Evolutionary conservation across 1,140 invertebrate genomes (phyloP).

Genomic region (Lycorma delicatula): DNA sequence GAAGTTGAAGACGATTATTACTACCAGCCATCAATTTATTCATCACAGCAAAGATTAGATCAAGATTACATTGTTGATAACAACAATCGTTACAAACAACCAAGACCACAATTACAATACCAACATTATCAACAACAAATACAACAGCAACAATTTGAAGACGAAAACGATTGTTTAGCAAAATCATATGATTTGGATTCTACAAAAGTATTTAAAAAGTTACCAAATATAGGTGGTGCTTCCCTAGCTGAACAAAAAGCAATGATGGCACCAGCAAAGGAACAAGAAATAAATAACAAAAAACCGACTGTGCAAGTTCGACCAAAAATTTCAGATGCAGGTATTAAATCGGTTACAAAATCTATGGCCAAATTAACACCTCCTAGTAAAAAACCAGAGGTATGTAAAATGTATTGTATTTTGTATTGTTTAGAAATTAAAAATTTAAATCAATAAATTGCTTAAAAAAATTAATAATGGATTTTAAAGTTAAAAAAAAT

Average conservation of each 20-base stretch:
- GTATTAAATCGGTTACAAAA: conserved; percentile 6
- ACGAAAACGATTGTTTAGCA: conserved; percentile 13
- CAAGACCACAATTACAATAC: not conserved
- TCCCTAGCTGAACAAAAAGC: conserved; percentile 16
- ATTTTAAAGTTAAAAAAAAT: too few relatives aligned
- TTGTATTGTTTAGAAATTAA: too few relatives aligned
- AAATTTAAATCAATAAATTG: too few relatives aligned
- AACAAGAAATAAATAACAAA: not conserved
- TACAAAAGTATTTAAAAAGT: conserved; percentile 20
- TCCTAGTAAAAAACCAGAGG: conserved; percentile 14
- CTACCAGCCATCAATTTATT: not conserved
- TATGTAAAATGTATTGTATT: too few relatives aligned
- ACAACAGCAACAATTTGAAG: not conserved
- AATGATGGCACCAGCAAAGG: conserved; percentile 14
- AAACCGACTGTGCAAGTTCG: not conserved
- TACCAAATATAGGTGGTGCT: conserved; percentile 25
- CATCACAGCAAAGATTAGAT: not conserved
- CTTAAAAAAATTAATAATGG: too few relatives aligned
- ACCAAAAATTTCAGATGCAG: conserved; percentile 3
- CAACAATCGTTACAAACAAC: not conserved
- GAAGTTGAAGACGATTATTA: not conserved
- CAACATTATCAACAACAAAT: not conserved
- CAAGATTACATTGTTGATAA: not conserved
- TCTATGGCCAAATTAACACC: conserved; percentile 17
- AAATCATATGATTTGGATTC: conserved; percentile 11